These are phyloP conservation scores for Arge pagana DNA, from an alignment of 2,888 invertebrate species.

Conservation along the genomic window DNA sequence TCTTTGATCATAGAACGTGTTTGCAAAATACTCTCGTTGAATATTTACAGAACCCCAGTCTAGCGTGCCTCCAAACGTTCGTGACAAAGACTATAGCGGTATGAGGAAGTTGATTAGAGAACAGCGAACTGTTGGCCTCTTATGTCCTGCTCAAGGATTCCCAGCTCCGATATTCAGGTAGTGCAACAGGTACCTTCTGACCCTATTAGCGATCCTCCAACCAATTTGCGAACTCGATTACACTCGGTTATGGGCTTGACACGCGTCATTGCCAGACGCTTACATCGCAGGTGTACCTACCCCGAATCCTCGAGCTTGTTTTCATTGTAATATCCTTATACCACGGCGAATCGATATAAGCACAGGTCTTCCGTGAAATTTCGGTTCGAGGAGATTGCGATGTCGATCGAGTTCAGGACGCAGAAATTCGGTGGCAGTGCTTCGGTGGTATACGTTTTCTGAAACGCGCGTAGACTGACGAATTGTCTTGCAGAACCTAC, in stretches of 20 bases:
- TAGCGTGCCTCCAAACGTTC: conserved; percentile 56
- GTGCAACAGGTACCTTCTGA: conserved; percentile 17
- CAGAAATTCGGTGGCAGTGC: conserved; percentile 18
- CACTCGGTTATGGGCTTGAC: no score
- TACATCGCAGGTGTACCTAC: no score
- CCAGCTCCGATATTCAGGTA: conserved; percentile 62
- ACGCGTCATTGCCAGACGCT: no score
- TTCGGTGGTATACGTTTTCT: conserved; percentile 8
- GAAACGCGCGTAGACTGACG: conserved; percentile 5
- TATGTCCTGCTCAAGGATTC: conserved; percentile 65
- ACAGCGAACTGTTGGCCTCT: conserved; percentile 51
- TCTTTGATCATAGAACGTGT: background rate
- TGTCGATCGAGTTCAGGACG: background rate
- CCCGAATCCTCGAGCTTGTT: no score
- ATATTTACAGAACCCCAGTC: conserved; percentile 56
- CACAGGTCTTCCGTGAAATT: no score
- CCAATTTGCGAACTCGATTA: no score
- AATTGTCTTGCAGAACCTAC: conserved; percentile 65
- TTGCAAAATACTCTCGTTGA: background rate
- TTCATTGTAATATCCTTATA: no score
- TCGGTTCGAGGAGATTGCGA: no score
- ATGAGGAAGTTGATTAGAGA: conserved; percentile 43
- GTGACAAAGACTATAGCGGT: conserved; percentile 53
- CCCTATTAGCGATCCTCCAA: no score
- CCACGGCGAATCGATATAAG: no score